Base-by-base conservation (phyloP, 2,797 vertebrate genomes). In the Meriones psammophilus region DNA sequence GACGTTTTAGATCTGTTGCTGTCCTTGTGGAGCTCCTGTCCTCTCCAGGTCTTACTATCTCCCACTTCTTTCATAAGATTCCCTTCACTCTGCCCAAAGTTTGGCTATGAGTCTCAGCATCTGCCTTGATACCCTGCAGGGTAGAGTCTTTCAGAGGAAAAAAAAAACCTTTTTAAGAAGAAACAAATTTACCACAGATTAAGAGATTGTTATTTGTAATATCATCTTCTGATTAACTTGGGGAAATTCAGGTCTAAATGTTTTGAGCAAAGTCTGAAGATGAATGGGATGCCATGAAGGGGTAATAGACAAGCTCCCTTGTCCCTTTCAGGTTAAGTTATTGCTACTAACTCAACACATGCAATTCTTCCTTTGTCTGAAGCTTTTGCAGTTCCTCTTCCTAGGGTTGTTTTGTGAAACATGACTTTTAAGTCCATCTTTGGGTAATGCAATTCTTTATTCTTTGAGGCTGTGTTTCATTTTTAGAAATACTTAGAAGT, bases 401-500 rank as follows among this genome's bases (percentile, higher is more conserved):
- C 56, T 62, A 66, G 28, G 56, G 24, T 81, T 78, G 28, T 56
- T 78, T 91, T 78, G 36, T 12, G 77, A 94, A 93, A n/a, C 73
- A 0, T 58, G 10, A 87, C 22, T 77, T 86, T 95, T 28, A 73
- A 94, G 42, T 39, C n/a, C 58, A 77, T 89, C 28, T 93, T 73
- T 84, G 77, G 66, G 39, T 64, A 8, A 73, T 33, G 22, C 50
- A 68, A 56, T 50, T 56, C 15, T 92, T 73, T 86, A 76, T 73
- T 94, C 8, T 91, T 92, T 81, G 85, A 33, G 28, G 36, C 4
- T 56, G 0, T 54, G 24, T 78, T 94, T 94, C 18, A 79, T 15
- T 94, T 94, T 83, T 93, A 39, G 3, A 83, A 92, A 79, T 83
- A 33, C 28, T 26, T 74, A 79, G 39, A 78, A 79, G 39, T 54